Conservation (phyloP, 2,113 vertebrate species). For the Salvator merianae region DNA sequence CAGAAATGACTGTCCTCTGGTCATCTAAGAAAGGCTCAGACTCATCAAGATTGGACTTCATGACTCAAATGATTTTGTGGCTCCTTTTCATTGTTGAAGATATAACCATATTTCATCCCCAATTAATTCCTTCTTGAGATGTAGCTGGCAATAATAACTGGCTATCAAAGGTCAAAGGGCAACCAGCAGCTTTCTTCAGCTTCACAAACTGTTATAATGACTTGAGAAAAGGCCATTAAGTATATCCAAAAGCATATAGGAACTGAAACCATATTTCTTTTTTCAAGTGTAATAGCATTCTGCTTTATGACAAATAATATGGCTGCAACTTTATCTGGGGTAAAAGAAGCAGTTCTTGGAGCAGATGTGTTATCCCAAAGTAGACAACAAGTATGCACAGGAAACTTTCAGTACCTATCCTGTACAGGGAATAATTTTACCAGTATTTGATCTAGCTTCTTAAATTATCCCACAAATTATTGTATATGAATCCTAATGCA, state of each 20-base stretch:
- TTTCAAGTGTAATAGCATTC: slow-evolving; percentile 8
- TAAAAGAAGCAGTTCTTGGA: neutral
- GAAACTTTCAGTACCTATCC: neutral
- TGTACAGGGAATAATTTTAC: slow-evolving; percentile 30
- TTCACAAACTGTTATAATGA: neutral
- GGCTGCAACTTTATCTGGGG: neutral
- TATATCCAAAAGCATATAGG: neutral
- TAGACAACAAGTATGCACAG: too few species aligned
- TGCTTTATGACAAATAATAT: slow-evolving; percentile 15
- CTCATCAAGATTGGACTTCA: neutral
- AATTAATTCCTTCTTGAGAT: neutral
- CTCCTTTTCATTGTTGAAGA: too few species aligned
- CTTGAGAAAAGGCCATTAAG: neutral
- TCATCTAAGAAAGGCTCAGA: neutral
- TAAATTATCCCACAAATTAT: neutral
- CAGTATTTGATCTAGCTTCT: slow-evolving; percentile 31
- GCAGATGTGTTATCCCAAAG: neutral
- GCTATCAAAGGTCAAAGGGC: neutral
- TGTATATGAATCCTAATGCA: neutral
- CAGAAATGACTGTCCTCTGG: neutral
- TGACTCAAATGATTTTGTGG: neutral
- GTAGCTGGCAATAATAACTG: neutral
- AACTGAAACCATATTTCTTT: neutral
- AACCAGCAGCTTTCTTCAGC: too few species aligned
- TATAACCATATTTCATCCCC: too few species aligned